Conservation (phyloP, 2,888 invertebrate species). For the Phyllotreta striolata region DNA sequence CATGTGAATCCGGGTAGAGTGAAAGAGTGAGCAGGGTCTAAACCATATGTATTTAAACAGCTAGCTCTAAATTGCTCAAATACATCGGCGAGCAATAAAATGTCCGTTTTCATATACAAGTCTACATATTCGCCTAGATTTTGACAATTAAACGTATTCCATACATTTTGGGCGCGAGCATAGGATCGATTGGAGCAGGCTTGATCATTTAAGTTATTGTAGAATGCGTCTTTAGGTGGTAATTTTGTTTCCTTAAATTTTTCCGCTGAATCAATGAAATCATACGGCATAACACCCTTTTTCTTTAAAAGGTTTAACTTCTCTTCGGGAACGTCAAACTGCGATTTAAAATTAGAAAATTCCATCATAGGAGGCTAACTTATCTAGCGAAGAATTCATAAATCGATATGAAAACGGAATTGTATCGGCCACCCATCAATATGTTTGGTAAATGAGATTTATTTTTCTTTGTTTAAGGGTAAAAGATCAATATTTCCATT, state of each 20-base stretch:
- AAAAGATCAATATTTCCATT: conserved; percentile 39
- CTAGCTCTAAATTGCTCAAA: conserved; percentile 55
- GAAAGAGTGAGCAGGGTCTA: conserved; percentile 51
- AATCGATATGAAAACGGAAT: conserved; percentile 44
- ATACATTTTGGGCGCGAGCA: conserved; percentile 51
- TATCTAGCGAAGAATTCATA: conserved; percentile 43
- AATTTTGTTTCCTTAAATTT: conserved; percentile 11
- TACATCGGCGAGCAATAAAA: conserved; percentile 53
- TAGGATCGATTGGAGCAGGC: conserved; percentile 40
- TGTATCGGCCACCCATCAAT: conserved; percentile 30
- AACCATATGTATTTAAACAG: conserved; percentile 47
- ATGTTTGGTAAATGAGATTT: conserved; percentile 44
- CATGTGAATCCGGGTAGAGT: conserved; percentile 49
- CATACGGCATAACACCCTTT: conserved; percentile 25
- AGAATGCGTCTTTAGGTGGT: conserved; percentile 15
- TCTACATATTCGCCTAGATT: conserved; percentile 54
- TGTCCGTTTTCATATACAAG: conserved; percentile 54
- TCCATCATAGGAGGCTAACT: conserved; percentile 41
- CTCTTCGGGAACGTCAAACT: conserved; percentile 21
- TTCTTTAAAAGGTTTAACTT: conserved; percentile 35
- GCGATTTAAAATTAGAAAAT: conserved; percentile 24
- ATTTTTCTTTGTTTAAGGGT: conserved; percentile 44
- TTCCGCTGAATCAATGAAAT: conserved; percentile 25
- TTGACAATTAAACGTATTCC: conserved; percentile 49
- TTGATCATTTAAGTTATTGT: conserved; percentile 19